Conservation (phyloP, 2,888 invertebrate genomes). For the Furcula furcula region DNA sequence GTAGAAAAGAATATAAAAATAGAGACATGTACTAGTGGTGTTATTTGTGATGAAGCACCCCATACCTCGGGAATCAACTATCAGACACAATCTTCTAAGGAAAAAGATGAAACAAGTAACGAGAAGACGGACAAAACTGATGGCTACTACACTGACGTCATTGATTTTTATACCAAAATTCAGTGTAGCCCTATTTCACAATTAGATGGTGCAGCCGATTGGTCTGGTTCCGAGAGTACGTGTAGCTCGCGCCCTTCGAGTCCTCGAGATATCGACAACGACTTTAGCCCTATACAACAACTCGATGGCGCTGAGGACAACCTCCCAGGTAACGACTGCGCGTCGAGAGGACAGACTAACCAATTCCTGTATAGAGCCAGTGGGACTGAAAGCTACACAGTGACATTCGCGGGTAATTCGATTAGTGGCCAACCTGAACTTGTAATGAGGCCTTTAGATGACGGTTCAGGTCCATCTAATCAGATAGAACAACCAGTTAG, state of each 20-base stretch:
- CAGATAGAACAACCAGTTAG: constrained; percentile 88
- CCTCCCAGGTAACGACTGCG: constrained; percentile 58
- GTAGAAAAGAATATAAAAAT: constrained; percentile 61
- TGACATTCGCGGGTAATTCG: constrained; percentile 76
- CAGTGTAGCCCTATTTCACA: constrained; percentile 84
- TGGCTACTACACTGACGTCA: constrained; percentile 72
- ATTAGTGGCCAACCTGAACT: constrained; percentile 73
- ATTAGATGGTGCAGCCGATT: constrained; percentile 86
- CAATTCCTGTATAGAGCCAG: constrained; percentile 74
- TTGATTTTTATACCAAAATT: constrained; percentile 79
- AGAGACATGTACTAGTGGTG: constrained; percentile 44
- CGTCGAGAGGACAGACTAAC: constrained; percentile 58
- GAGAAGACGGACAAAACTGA: constrained; percentile 67
- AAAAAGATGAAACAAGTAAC: constrained; percentile 55
- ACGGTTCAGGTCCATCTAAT: constrained; percentile 57
- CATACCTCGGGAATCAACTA: constrained; percentile 74
- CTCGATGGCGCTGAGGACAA: constrained; percentile 87
- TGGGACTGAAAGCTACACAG: constrained; percentile 74
- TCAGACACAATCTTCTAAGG: constrained; percentile 61
- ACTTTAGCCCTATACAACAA: constrained; percentile 82
- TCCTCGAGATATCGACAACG: constrained; percentile 55
- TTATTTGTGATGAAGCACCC: constrained; percentile 60
- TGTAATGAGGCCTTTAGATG: constrained; percentile 71
- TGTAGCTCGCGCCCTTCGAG: constrained; percentile 73
- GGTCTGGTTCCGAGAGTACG: constrained; percentile 81